Base-by-base conservation (phyloP, 2,113 vertebrate species). In the Macrotus californicus region DNA sequence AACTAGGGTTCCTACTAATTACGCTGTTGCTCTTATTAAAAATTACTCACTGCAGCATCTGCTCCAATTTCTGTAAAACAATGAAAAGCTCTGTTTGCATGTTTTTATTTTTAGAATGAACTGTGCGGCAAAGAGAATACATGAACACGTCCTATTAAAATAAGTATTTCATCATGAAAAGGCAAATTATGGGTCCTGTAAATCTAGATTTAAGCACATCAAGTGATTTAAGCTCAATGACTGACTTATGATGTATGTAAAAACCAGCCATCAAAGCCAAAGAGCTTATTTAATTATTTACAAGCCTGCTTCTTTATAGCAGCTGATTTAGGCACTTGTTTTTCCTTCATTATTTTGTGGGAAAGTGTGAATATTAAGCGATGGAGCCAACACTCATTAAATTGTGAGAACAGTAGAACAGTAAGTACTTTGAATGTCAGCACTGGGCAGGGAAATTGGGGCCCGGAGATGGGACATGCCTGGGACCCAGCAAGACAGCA, bases 1-100 rank as follows among this genome's bases (percentile, higher is more conserved):
- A 96, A 75, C 93, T 43, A 34, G 82, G 69, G 87, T 77, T 95
- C 72, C 94, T 96, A 77, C 89, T 97, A 96, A 96, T 94, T 95
- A 96, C 22, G 11, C 89, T 73, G 22, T 77, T 91, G 79, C 19
- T 79, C 59, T 91, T 89, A 95, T 87, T 96, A 93, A 96, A 89
- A 96, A 96, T 96, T 85, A 82, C 54, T 91, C 92, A 76, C 36
- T 67, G 1, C 5, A 48, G 70, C 66, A 82, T 91, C 89, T 94
- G 72, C 41, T 94, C 70, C 16, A 26, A 52, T 67, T 95, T 81
- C 94, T 13, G 6, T 46, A n/a, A 91, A 93, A 94, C 83, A 96
- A 96, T 39, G 48, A n/a, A 56, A 95, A 93, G 36, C 10, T 66
- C 73, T 59, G 66, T 52, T 93, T 48, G 0, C 54, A 41, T 82